Base-by-base conservation (phyloP, 2,888 invertebrate species). In the Chymomyza caudatula region DNA sequence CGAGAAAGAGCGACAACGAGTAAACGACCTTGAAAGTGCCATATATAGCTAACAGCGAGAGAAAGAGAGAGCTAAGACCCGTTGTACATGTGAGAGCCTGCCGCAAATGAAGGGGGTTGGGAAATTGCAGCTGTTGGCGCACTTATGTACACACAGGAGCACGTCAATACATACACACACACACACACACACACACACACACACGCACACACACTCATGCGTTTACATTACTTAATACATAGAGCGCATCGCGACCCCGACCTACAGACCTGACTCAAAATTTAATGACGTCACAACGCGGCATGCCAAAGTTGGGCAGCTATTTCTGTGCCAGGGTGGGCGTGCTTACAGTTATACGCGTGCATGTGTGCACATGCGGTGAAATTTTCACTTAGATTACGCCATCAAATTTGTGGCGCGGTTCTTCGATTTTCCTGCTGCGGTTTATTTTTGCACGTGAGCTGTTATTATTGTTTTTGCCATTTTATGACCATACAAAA, bases 251-350 rank as follows among this genome's bases (percentile, higher is more conserved):
- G 60, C 83, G 80, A 83, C 72, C 83, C 78, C 76, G 74, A 76
- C 80, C 76, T 80, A 74, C 81, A 81, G 74, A 70, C 77, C 67
- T 20, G 43, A 69, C 65, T 66, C 58, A 65, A 74, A 66, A 74
- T 52, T 73, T 69, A 84, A 77, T 83, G 86, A 83, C 82, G 82
- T 86, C 82, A 86, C 82, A 81, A 73, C 81, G 73, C 72, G 77
- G 68, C 77, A 29, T 29, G 8, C 29, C 29, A 8, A 4, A 37
- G 11, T 37, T 37, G 29, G 29, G 8, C 11, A 37, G 11, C 29
- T 37, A 37, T 37, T 37, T 37, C 11, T 37, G 29, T 37, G 11
- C 11, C 5, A 11, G 29, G 29, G 29, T 37, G 29, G 29, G 29
- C 29, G 29, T 37, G 29, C 29, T 37, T 3, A 11, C 29, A 8